Base-by-base conservation (phyloP, 2,888 invertebrate genomes). In the Rosalia funebris region DNA sequence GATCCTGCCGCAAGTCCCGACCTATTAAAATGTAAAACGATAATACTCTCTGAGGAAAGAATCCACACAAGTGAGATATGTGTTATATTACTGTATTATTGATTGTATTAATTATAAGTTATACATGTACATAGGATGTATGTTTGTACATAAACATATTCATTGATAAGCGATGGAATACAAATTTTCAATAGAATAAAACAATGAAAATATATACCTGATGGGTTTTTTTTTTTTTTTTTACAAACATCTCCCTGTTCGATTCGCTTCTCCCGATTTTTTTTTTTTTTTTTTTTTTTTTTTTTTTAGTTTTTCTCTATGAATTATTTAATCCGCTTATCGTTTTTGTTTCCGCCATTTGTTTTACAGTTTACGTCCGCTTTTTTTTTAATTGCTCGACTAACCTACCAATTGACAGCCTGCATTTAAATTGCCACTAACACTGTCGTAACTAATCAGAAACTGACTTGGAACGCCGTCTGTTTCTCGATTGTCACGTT, bases 141-240 rank as follows among this genome's bases (percentile, higher is more conserved):
- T 83, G 82, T 82, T 82, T 83, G 82, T 83, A 83, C 79, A 83
- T 82, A 83, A 78, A 79, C 78, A 80, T 79, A 80, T 79, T 79
- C 77, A 81, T 79, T 80, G 77, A 79, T 77, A 77, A 77, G 74
- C 75, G 73, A 77, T 79, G 78, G 76, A 76, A 77, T 76, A 77
- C 76, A 80, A 76, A 79, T 81, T 81, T 81, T 81, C 79, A 79
- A 81, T 81, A 81, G 81, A 81, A 81, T 81, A 81, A 80, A 80
- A 76, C 63, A 70, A n/a, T 73, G 60, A 74, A 75, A 74, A 65
- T 68, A 67, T 63, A 60, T 45, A 31, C 50, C 41, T 54, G 39
- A 42, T 59, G 48, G 63, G 64, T 70, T 70, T 71, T 60, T 65
- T 62, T 55, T 39, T 60, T 65, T 70, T 70, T 71, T 60, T 65